Evolutionary conservation across 2,113 vertebrate species (phyloP).

Genomic region (Plecturocebus donacophilus): DNA sequence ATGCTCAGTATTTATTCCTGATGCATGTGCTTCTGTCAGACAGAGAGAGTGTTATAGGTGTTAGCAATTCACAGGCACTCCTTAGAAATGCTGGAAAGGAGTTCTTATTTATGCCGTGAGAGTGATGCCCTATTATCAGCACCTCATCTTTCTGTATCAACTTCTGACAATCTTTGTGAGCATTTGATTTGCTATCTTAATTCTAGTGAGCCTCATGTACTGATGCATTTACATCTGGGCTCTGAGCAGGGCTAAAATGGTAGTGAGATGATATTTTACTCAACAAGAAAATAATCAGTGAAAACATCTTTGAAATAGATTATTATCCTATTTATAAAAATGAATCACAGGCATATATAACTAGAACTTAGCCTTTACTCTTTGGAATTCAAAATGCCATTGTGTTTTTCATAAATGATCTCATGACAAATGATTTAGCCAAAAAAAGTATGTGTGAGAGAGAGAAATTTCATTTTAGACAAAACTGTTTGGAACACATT

Average conservation of each 20-base stretch:
- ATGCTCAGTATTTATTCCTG: background rate
- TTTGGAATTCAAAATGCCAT: constrained; percentile 3
- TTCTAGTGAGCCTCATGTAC: background rate
- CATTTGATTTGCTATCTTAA: background rate
- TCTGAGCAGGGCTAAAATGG: background rate
- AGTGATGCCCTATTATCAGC: background rate
- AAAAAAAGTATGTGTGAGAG: background rate
- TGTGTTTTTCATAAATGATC: constrained; percentile 20
- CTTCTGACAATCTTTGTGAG: background rate
- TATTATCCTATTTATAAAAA: background rate
- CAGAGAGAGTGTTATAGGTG: background rate
- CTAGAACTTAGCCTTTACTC: background rate
- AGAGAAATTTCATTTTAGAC: background rate
- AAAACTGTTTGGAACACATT: constrained; percentile 4
- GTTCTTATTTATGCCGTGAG: background rate
- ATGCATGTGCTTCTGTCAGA: background rate
- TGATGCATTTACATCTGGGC: background rate
- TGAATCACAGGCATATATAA: background rate
- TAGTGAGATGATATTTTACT: background rate
- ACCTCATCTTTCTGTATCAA: background rate
- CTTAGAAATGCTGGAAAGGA: background rate
- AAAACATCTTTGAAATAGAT: constrained; percentile 17
- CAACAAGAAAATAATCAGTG: background rate
- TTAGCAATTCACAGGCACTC: background rate
- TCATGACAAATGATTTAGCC: background rate